These are phyloP conservation scores for Paramacrobiotus metropolitanus DNA, from an alignment of 1,140 invertebrate genomes.

Conservation along the genomic window DNA sequence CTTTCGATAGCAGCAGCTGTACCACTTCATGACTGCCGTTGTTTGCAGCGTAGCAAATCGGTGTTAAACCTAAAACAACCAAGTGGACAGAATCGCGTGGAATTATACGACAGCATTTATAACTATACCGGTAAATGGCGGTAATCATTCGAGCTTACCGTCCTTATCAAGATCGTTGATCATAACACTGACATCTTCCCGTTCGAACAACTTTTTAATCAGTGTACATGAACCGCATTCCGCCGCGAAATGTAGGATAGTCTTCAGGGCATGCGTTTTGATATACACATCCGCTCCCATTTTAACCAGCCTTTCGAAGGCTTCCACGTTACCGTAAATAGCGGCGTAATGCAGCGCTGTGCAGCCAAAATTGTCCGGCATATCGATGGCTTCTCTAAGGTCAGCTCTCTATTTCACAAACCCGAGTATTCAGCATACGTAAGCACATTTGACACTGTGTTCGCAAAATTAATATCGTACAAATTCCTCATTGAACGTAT, in stretches of 20 bases:
- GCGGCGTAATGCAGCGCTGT: slow-evolving; percentile 20
- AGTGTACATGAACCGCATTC: background rate
- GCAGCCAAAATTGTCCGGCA: slow-evolving; percentile 14
- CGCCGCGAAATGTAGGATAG: background rate
- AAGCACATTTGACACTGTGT: background rate
- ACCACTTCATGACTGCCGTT: background rate
- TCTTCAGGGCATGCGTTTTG: background rate
- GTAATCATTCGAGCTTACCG: background rate
- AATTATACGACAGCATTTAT: too few species aligned
- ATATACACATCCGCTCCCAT: background rate
- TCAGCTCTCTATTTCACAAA: background rate
- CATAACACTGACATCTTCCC: background rate
- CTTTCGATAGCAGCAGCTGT: background rate
- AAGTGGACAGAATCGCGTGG: too few species aligned
- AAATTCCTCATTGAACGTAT: too few species aligned
- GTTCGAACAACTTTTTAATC: background rate
- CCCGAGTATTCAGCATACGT: background rate
- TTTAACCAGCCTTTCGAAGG: slow-evolving; percentile 14
- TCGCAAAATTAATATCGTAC: background rate
- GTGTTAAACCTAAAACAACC: too few species aligned
- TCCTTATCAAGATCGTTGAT: background rate
- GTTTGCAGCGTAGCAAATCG: background rate
- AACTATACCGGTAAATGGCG: too few species aligned
- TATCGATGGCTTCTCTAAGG: background rate
- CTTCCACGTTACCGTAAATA: slow-evolving; percentile 13